Base-by-base conservation (phyloP, 2,797 vertebrate species). In the Takifugu rubripes region DNA sequence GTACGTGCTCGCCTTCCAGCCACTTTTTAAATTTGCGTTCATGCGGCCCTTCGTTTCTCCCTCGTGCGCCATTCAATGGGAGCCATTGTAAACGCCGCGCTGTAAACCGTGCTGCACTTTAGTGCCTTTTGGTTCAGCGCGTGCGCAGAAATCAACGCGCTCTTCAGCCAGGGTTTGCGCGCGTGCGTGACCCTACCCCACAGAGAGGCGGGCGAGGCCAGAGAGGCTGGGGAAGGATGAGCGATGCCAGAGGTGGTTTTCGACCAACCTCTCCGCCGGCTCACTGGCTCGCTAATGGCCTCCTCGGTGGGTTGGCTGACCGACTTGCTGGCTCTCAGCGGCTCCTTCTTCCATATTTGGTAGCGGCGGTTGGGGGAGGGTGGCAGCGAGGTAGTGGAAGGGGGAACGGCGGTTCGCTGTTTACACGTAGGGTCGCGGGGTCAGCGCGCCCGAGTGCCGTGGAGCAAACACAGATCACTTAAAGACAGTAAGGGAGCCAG, bases 201-300 rank as follows among this genome's bases (percentile, higher is more conserved):
- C 16, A 36, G 53, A 75, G 52, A 56, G 59, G 62, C 2, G 25
- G 31, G 54, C 56, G 66, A 70, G 66, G 57, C 62, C 49, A 54
- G 52, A 48, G 61, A 68, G 71, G 65, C 44, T 57, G 56, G 62
- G 16, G 63, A 79, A 74, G 64, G 79, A 75, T 86, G 84, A 84
- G 78, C 83, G 82, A 82, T 84, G 83, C 83, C 83, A 87, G 88
- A 84, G 86, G 84, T 88, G 84, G 72, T 83, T 89, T 82, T 83
- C 70, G 72, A 83, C 75, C 80, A 70, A 66, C 81, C 76, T 75
- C 77, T 72, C 77, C 0, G 51, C 64, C 73, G 72, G 71, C 74
- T 79, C 51, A 72, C 78, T 82, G 82, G 64, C 77, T 79, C 74
- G 56, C 78, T 88, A 87, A 87, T 84, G 77, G 84, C 80, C 74